Evolutionary conservation across 2,888 invertebrate genomes (phyloP).

Genomic region (Dusona sp.): DNA sequence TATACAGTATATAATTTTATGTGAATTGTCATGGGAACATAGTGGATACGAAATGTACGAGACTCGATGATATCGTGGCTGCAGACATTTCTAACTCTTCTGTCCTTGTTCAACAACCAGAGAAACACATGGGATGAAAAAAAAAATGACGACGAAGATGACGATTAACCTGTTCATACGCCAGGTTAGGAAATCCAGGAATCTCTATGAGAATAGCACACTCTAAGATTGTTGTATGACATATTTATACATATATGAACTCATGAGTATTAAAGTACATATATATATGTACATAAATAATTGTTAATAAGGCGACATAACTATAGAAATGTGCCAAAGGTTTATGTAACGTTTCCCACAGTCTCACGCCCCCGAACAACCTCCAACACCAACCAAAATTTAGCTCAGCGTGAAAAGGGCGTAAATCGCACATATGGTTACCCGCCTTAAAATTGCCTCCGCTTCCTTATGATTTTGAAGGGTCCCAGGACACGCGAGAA

Average conservation of each 20-base stretch:
- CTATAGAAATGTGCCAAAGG: background rate
- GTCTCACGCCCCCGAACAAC: constrained; percentile 24
- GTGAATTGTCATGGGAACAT: constrained; percentile 61
- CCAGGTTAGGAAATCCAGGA: constrained; percentile 47
- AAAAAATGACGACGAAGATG: constrained; percentile 3
- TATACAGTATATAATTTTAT: constrained; percentile 9
- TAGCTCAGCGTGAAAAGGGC: background rate
- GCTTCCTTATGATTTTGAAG: background rate
- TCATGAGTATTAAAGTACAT: background rate
- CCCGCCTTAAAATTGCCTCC: background rate
- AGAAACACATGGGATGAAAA: background rate
- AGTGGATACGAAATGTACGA: constrained; percentile 49
- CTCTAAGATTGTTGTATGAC: constrained; percentile 13
- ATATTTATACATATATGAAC: background rate
- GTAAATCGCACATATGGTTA: background rate
- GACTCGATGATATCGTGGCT: constrained; percentile 50
- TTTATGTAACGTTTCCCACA: constrained; percentile 23
- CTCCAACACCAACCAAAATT: too few species aligned
- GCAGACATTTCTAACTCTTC: constrained; percentile 30
- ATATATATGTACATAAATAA: background rate
- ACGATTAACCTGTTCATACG: constrained; percentile 59
- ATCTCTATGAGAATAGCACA: constrained; percentile 57
- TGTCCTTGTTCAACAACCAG: constrained; percentile 14
- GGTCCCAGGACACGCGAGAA: background rate
- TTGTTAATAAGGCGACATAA: background rate